Conservation (phyloP, 2,888 invertebrate species). For the Drosophila paramelanica region DNA sequence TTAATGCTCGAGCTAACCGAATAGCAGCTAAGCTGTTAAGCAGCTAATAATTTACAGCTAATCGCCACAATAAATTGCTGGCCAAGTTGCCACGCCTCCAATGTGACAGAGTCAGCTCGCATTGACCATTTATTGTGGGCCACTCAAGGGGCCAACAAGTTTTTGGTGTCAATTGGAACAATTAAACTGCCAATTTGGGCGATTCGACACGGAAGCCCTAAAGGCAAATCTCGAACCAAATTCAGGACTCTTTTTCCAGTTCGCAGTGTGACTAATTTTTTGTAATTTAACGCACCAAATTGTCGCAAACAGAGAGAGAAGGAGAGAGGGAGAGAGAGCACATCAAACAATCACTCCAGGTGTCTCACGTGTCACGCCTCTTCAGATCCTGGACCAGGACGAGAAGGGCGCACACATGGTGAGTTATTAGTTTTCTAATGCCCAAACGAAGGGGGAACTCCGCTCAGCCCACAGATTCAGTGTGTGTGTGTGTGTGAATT, state of each 20-base stretch:
- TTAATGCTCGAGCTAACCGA: not conserved
- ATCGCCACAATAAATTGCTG: constrained; percentile 53
- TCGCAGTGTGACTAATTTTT: constrained; percentile 76
- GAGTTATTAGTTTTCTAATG: constrained; percentile 78
- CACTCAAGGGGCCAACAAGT: constrained; percentile 63
- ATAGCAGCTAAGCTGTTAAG: not conserved
- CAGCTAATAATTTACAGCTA: constrained; percentile 20
- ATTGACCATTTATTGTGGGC: constrained; percentile 51
- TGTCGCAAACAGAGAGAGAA: constrained; percentile 71
- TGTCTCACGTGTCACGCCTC: constrained; percentile 84
- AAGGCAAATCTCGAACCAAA: constrained; percentile 33
- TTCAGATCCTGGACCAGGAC: constrained; percentile 22
- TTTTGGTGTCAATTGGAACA: constrained; percentile 74
- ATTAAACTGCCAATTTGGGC: constrained; percentile 77
- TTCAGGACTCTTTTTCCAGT: constrained; percentile 24
- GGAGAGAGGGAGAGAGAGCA: constrained; percentile 7
- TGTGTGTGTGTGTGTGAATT: constrained; percentile 61
- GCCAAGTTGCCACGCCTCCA: constrained; percentile 52
- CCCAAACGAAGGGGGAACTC: constrained; percentile 17
- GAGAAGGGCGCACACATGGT: constrained; percentile 45
- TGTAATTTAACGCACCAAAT: constrained; percentile 85
- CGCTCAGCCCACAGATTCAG: constrained; percentile 10
- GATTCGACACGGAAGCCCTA: constrained; percentile 62
- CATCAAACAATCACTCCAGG: constrained; percentile 83
- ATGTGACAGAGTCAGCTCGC: constrained; percentile 49